Conservation (phyloP, 1,140 invertebrate genomes). For the Neuroterus valhalla region DNA sequence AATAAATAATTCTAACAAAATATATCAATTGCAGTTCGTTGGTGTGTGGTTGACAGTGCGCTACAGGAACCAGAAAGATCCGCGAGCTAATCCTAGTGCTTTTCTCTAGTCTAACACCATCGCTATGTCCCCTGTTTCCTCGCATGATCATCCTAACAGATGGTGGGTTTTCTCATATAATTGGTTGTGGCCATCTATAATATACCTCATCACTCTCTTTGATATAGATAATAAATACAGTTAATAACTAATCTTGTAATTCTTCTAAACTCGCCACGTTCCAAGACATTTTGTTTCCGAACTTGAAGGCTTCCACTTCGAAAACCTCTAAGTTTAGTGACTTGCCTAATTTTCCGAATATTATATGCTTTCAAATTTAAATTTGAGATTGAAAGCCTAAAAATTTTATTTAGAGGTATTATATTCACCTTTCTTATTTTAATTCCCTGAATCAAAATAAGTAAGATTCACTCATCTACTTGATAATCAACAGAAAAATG, state of each 20-base stretch:
- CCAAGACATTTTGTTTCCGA: not conserved
- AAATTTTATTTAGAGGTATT: not conserved
- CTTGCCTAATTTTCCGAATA: not conserved
- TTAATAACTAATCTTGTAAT: not conserved
- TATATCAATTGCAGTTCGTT: slow-evolving; percentile 87
- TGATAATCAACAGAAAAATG: not conserved
- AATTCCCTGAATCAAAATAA: not conserved
- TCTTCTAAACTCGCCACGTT: not conserved
- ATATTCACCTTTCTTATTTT: slow-evolving; percentile 5
- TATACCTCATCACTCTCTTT: slow-evolving; percentile 15
- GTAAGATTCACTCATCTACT: not conserved
- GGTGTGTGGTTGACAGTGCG: slow-evolving; percentile 97
- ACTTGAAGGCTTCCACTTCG: too few species aligned
- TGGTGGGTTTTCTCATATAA: slow-evolving; percentile 71
- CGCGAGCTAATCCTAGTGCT: slow-evolving; percentile 94
- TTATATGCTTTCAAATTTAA: not conserved
- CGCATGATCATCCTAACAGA: slow-evolving; percentile 69
- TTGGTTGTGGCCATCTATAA: slow-evolving; percentile 50
- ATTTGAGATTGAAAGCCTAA: not conserved
- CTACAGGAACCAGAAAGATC: slow-evolving; percentile 98
- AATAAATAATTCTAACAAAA: slow-evolving; percentile 42
- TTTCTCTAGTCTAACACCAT: slow-evolving; percentile 88
- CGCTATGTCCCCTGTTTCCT: slow-evolving; percentile 71
- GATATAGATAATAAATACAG: slow-evolving; percentile 17
- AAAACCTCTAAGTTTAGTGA: not conserved